Evolutionary conservation across 2,797 vertebrate genomes (phyloP).

Genomic region (Channallabes apus): DNA sequence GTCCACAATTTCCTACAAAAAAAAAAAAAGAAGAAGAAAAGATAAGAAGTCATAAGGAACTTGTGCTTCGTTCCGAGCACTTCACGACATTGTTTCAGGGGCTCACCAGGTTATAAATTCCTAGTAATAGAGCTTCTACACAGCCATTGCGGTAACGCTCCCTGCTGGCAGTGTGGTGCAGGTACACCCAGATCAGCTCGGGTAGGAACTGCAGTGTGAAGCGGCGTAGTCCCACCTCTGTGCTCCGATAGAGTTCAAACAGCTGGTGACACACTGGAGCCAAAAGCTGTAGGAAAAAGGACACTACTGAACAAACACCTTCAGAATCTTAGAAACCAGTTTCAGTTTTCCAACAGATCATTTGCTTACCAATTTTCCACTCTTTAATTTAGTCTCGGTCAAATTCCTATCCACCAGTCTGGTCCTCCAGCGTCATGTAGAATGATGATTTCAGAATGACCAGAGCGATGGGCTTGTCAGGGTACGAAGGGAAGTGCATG

Average conservation of each 20-base stretch:
- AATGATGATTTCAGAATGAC: too few relatives aligned
- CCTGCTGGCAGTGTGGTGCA: constrained; percentile 89
- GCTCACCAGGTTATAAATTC: constrained; percentile 97
- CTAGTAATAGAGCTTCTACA: constrained; percentile 93
- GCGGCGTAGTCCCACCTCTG: constrained; percentile 89
- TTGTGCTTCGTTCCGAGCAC: background rate
- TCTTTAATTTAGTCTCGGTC: background rate
- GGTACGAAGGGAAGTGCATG: too few relatives aligned
- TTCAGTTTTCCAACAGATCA: background rate
- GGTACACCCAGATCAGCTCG: constrained; percentile 94
- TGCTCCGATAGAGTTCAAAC: constrained; percentile 94
- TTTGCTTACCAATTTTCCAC: background rate
- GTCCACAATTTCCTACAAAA: constrained; percentile 93
- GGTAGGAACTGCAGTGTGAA: constrained; percentile 97
- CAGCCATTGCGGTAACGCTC: constrained; percentile 96
- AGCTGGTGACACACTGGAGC: constrained; percentile 98
- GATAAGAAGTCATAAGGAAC: background rate
- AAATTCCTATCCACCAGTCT: background rate
- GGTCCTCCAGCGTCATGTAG: background rate
- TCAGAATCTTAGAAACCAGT: background rate
- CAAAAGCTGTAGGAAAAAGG: constrained; percentile 77
- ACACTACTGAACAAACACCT: background rate
- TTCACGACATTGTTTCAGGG: background rate
- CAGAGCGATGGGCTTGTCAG: too few relatives aligned
- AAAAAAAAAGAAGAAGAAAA: constrained; percentile 28